Evolutionary conservation across 2,888 invertebrate species (phyloP).

Genomic region (Entomobrya multifasciata): DNA sequence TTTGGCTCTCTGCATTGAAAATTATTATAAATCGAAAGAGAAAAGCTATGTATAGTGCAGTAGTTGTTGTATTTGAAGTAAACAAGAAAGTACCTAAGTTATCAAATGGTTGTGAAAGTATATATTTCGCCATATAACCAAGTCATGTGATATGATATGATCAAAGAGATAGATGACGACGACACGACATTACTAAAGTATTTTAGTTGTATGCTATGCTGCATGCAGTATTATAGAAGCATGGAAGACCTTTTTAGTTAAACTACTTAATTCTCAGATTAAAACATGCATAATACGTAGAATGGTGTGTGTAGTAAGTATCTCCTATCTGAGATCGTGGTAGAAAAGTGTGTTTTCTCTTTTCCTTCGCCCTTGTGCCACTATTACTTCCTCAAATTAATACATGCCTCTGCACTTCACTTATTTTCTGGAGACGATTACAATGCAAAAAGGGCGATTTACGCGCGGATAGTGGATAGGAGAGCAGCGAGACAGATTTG

Average conservation of each 20-base stretch:
- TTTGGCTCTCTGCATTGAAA: constrained; percentile 33
- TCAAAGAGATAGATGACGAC: constrained; percentile 55
- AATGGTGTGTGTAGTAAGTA: too few relatives aligned
- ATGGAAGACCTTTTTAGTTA: constrained; percentile 44
- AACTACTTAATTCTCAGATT: constrained; percentile 67
- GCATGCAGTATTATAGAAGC: constrained; percentile 7
- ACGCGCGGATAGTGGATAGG: not conserved
- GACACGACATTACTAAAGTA: constrained; percentile 27
- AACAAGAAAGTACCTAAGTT: constrained; percentile 46
- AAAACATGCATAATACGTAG: constrained; percentile 40
- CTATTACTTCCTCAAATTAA: constrained; percentile 41
- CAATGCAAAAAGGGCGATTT: not conserved
- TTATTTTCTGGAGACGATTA: constrained; percentile 37
- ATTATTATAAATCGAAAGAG: constrained; percentile 64
- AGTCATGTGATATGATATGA: constrained; percentile 49
- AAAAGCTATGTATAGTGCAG: not conserved
- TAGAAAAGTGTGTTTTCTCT: constrained; percentile 28
- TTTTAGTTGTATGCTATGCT: constrained; percentile 18
- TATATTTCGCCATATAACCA: not conserved
- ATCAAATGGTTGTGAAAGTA: not conserved
- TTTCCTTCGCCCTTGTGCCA: constrained; percentile 22
- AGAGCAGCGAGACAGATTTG: constrained; percentile 29
- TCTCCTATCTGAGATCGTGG: constrained; percentile 1
- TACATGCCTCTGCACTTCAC: constrained; percentile 61
- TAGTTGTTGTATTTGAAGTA: constrained; percentile 17